Evolutionary conservation across 2,797 vertebrate genomes (phyloP).

Genomic region (Phaenicophaeus curvirostris): DNA sequence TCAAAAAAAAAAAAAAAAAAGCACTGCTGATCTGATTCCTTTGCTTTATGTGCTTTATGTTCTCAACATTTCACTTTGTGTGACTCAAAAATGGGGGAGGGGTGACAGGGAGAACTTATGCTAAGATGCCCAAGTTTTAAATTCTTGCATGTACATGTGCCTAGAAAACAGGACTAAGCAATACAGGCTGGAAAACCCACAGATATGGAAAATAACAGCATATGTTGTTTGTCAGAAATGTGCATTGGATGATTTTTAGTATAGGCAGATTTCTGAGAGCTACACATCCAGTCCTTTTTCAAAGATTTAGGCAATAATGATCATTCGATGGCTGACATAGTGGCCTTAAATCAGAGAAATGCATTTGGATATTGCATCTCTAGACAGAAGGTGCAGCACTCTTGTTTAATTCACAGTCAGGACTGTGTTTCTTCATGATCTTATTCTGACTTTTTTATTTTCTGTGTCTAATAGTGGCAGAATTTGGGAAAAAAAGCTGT

Average conservation of each 20-base stretch:
- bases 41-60: background rate
- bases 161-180: background rate
- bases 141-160: background rate
- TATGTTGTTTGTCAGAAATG: background rate
- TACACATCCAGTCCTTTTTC: background rate
- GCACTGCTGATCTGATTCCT: background rate
- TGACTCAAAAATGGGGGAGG: background rate
- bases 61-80: background rate
- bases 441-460: background rate
- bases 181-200: background rate
- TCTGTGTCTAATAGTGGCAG: background rate
- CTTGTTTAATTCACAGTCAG: background rate
- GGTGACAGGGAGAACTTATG: background rate
- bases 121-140: background rate
- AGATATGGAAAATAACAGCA: background rate
- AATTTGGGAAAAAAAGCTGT: background rate
- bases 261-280: background rate
- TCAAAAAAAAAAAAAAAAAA: background rate
- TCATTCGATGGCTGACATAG: background rate
- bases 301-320: background rate
- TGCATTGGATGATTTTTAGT: background rate
- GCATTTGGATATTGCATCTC: background rate
- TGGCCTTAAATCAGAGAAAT: background rate
- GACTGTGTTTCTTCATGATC: background rate
- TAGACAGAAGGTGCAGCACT: background rate